Base-by-base conservation (phyloP, 1,140 invertebrate genomes). In the Eriosoma lanigerum region DNA sequence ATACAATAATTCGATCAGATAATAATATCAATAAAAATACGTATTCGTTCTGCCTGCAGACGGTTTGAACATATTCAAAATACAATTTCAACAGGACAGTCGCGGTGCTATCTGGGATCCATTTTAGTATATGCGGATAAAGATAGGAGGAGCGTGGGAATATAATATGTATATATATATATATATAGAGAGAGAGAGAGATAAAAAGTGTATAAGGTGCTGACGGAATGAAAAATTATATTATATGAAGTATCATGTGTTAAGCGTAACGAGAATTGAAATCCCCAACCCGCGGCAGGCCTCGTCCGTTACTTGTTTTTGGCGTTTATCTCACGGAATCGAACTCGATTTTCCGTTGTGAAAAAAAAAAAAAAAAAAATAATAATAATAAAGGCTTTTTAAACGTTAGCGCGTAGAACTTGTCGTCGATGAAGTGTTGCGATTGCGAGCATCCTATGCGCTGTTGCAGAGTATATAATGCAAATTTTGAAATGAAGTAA, bases 321-420 rank as follows among this genome's bases (percentile, higher is more conserved):
- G 52, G 38, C 29, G 73, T 58, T 78, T 78, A 78, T 78, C 73
- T 60, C 73, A 78, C 73, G 73, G 32, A 78, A 78, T 78, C 73
- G 29, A 78, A 58, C 73, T 78, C 54, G 32, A 56, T 44, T 76
- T 60, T 78, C 38, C 38, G 44, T 32, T 24, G 54, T 19, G 17
- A 24, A 26, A 50, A 24, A 46, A n/a, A n/a, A n/a, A 48, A 46
- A 44, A 48, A 68, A 48, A 70, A 50, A 21, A 21, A 46, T 46
- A 26, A 48, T 21, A 44, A 66, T 19, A 38, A n/a, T 4, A 21
- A 10, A 62, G 64, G n/a, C n/a, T 68, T 46, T 46, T 44, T 26
- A 21, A 73, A 8, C 24, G 19, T 54, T 29, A 13, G 70, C 24
- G 32, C 32, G 72, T 58, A 56, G 13, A 50, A 58, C 54, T 60